phyloP scores from a whole-genome alignment of 1,140 invertebrate genomes.

The Bursaphelenchus mucronatus region DNA sequence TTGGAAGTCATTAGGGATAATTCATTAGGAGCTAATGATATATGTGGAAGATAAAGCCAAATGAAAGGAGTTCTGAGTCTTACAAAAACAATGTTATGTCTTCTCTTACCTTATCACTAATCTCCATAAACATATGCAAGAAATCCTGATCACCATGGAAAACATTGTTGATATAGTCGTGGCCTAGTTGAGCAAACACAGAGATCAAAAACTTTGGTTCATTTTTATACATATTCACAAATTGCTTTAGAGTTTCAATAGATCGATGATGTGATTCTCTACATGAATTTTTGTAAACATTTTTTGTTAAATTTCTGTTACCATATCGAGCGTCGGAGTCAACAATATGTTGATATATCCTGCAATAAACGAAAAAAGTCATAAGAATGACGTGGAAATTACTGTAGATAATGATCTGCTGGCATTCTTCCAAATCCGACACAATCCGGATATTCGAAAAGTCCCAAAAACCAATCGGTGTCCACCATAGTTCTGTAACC shows the following conservation, averaged over 20 bases:
- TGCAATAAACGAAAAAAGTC: slow-evolving; percentile 14
- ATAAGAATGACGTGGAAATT: neutral
- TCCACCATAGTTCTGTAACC: slow-evolving; percentile 24
- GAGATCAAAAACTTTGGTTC: slow-evolving; percentile 23
- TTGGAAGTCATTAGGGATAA: slow-evolving; percentile 20
- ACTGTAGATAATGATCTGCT: slow-evolving; percentile 31
- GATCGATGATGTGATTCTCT: slow-evolving; percentile 4
- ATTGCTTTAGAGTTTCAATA: slow-evolving; percentile 29
- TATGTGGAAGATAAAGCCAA: slow-evolving; percentile 6
- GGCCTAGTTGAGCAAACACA: slow-evolving; percentile 17
- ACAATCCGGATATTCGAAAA: slow-evolving; percentile 28
- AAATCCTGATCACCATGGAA: slow-evolving; percentile 24
- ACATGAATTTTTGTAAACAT: slow-evolving; percentile 16
- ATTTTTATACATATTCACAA: slow-evolving; percentile 25
- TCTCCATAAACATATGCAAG: slow-evolving; percentile 10
- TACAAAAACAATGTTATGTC: neutral
- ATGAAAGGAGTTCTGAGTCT: slow-evolving; percentile 7
- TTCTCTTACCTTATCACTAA: slow-evolving; percentile 21
- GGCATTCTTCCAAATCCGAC: slow-evolving; percentile 22
- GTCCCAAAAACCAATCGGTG: slow-evolving; percentile 19
- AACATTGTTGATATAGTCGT: slow-evolving; percentile 15
- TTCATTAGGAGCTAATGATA: slow-evolving; percentile 25
- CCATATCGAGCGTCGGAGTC: neutral
- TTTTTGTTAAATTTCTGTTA: neutral
- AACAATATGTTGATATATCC: slow-evolving; percentile 5